Evolutionary conservation across 2,797 vertebrate species (phyloP).

Genomic region (Trichosurus vulpecula): DNA sequence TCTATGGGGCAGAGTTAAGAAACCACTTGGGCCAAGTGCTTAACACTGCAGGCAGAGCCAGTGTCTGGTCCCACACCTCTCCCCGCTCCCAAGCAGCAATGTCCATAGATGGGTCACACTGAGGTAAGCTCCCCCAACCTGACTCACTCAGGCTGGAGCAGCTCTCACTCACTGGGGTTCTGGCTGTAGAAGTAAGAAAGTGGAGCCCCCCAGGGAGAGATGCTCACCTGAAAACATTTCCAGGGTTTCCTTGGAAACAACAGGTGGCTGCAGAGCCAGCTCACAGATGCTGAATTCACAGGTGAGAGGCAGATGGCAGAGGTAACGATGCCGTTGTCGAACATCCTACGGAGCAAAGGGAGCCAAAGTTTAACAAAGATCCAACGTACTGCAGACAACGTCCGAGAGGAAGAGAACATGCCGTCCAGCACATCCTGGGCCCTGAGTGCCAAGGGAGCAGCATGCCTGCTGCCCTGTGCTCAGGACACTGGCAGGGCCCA

Average conservation of each 20-base stretch:
- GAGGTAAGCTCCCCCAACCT: neutral
- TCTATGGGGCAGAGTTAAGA: constrained; percentile 83
- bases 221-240: constrained; percentile 94
- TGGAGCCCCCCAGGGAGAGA: neutral
- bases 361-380: neutral
- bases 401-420: neutral
- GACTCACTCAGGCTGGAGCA: neutral
- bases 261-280: constrained; percentile 92
- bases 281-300: constrained; percentile 99
- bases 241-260: constrained; percentile 95
- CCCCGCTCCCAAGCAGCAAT: neutral
- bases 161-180: constrained; percentile 6
- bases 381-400: neutral
- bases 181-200: constrained; percentile 1
- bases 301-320: constrained; percentile 96
- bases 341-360: constrained; percentile 89
- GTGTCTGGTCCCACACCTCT: neutral
- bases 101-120: neutral
- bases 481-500: neutral
- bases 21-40: neutral
- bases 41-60: neutral
- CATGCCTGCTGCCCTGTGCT: neutral
- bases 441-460: neutral
- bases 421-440: neutral
- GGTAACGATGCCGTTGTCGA: constrained; percentile 94